Evolutionary conservation across 1,140 invertebrate genomes (phyloP).

Genomic region (Leptoteleia sp.): DNA sequence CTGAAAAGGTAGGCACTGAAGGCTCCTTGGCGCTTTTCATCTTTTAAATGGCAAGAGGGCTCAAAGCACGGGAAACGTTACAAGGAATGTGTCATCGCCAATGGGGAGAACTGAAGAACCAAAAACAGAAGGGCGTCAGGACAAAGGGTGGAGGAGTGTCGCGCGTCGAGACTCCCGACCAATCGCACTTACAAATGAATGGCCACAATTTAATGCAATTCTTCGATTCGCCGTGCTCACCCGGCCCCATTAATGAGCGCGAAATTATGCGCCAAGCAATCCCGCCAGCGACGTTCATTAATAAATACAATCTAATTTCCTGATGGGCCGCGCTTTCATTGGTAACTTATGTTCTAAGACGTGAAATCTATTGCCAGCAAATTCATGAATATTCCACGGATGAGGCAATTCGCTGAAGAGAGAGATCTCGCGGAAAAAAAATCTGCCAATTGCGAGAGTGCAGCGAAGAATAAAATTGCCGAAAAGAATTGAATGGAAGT

Average conservation of each 20-base stretch:
- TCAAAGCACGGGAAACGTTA: conserved; percentile 61
- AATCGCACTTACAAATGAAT: conserved; percentile 59
- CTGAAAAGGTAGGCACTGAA: conserved; percentile 42
- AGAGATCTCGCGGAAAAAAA: conserved; percentile 1
- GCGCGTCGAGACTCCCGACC: conserved; percentile 25
- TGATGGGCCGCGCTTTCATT: conserved; percentile 26
- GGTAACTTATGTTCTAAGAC: conserved; percentile 16
- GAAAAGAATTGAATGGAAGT: not conserved
- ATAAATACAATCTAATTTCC: conserved; percentile 63
- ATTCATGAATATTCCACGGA: conserved; percentile 41
- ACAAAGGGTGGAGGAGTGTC: conserved; percentile 51
- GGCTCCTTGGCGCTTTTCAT: conserved; percentile 54
- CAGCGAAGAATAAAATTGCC: not conserved
- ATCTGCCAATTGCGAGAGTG: not conserved
- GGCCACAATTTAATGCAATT: conserved; percentile 48
- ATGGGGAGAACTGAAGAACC: conserved; percentile 43
- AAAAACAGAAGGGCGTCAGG: conserved; percentile 59
- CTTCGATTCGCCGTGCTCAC: conserved; percentile 13
- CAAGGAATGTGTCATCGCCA: conserved; percentile 65
- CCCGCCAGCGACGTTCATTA: conserved; percentile 41
- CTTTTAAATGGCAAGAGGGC: conserved; percentile 54
- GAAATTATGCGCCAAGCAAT: conserved; percentile 20
- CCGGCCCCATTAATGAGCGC: conserved; percentile 47
- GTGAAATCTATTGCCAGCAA: conserved; percentile 37
- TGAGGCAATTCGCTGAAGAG: conserved; percentile 3